Base-by-base conservation (phyloP, 2,113 vertebrate species). In the Motacilla tschutschensis region DNA sequence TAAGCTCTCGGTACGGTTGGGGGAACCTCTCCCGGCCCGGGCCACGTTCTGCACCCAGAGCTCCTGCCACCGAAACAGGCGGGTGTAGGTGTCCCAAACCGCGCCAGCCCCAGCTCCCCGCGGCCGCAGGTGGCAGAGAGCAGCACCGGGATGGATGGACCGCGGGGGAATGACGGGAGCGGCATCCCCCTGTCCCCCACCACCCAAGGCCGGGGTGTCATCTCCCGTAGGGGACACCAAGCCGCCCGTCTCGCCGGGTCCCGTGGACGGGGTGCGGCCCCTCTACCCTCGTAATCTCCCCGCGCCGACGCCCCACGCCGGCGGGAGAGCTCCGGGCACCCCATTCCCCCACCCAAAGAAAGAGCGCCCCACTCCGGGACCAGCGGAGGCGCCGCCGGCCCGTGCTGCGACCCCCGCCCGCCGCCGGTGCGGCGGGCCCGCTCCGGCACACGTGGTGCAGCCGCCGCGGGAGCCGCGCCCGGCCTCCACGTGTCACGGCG, bases 351-450 rank as follows among this genome's bases (percentile, higher is more conserved):
- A 8, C 7, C 31, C 5, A 17, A 0, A 33, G 33, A 12, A 67
- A 21, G 28, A 14, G 36, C 16, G 7, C 8, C 38, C 54, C 20
- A 31, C 36, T 41, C 53, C 12, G 5, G 18, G 43, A 28, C 11
- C 14, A 33, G 29, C 7, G 11, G 6, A 5, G 13, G 9, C 53
- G 77, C 87, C 95, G 97, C 98, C 97, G 4, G 17, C 35, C 40
- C 69, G 26, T 21, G 19, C 19, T 20, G 31, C 18, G 31, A 54
- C 31, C 29, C 51, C 51, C 29, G 31, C 18, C 51, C 18, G 51
- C 51, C 51, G 31, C 51, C 51, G 18, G 51, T 53, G 29, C 51
- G 29, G 51, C 12, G 51, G 51, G 51, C 51, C 51, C 51, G 51
- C 51, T 53, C 51, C 51, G 12, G 51, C 51, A 53, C 51, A 53